These are phyloP conservation scores for Thalassoma bifasciatum DNA, from an alignment of 2,113 vertebrate species.

Conservation along the genomic window DNA sequence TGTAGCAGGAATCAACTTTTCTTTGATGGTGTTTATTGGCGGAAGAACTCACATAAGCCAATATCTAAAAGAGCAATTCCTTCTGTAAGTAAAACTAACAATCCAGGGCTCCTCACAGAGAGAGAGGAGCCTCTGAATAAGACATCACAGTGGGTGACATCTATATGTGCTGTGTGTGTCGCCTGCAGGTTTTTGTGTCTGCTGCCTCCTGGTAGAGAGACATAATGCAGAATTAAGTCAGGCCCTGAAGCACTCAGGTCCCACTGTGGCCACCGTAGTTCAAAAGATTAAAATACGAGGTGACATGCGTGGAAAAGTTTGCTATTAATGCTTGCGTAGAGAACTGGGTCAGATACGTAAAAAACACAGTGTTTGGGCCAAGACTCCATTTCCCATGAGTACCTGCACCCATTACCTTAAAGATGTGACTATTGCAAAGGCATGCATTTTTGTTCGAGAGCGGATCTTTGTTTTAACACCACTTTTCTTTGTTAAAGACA, in stretches of 20 bases:
- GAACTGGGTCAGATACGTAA: conserved; percentile 27
- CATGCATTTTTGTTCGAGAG: no score
- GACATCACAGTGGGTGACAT: conserved; percentile 44
- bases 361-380: no score
- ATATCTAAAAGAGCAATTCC: neutral
- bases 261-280: neutral
- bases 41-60: neutral
- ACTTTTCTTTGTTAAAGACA: no score
- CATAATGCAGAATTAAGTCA: conserved; percentile 13
- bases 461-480: no score
- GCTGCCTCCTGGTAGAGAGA: conserved; percentile 32
- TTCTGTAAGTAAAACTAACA: neutral
- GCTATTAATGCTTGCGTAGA: neutral
- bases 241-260: conserved; percentile 20
- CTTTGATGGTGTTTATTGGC: no score
- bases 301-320: conserved; percentile 5
- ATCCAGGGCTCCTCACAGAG: neutral
- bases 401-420: no score
- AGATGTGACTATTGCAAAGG: no score
- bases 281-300: neutral
- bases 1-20: no score
- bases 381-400: no score
- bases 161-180: conserved; percentile 14
- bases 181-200: conserved; percentile 13
- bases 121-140: conserved; percentile 38